phyloP scores from a whole-genome alignment of 2,888 invertebrate species.

The Aleiodes testaceus region DNA sequence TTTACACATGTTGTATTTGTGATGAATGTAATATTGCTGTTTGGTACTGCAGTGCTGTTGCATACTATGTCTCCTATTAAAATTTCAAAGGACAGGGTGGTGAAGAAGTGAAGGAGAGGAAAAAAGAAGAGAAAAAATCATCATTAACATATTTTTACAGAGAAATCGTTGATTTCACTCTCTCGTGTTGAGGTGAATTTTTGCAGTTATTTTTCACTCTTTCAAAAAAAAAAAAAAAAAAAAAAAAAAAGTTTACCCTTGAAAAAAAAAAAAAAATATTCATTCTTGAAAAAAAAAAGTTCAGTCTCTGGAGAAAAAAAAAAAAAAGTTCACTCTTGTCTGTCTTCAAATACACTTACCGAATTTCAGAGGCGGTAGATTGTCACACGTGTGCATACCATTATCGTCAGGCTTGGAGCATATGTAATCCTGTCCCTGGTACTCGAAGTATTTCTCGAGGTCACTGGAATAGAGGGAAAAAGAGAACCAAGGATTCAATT shows the following conservation, averaged over 20 bases:
- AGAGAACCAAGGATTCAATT: constrained; percentile 46
- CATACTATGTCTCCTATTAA: constrained; percentile 83
- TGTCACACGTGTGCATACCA: constrained; percentile 93
- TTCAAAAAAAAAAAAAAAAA: no score
- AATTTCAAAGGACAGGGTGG: constrained; percentile 37
- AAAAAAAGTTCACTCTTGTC: no score
- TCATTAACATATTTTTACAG: constrained; percentile 13
- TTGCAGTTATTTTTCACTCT: no score
- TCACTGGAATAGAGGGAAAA: constrained; percentile 71
- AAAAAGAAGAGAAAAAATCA: background rate
- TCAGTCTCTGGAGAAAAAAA: no score
- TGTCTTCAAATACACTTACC: constrained; percentile 58
- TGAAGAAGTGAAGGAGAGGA: no score
- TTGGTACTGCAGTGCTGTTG: constrained; percentile 81
- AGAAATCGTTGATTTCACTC: background rate
- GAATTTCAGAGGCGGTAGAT: constrained; percentile 82
- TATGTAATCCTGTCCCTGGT: constrained; percentile 96
- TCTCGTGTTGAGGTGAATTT: constrained; percentile 3
- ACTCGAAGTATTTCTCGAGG: constrained; percentile 88
- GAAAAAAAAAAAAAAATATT: no score
- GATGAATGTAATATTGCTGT: constrained; percentile 77
- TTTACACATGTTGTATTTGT: constrained; percentile 89
- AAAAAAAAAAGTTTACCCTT: no score
- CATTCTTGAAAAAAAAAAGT: no score
- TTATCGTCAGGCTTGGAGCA: constrained; percentile 94